Evolutionary conservation across 2,797 vertebrate genomes (phyloP).

Genomic region (Phataginus tricuspis): DNA sequence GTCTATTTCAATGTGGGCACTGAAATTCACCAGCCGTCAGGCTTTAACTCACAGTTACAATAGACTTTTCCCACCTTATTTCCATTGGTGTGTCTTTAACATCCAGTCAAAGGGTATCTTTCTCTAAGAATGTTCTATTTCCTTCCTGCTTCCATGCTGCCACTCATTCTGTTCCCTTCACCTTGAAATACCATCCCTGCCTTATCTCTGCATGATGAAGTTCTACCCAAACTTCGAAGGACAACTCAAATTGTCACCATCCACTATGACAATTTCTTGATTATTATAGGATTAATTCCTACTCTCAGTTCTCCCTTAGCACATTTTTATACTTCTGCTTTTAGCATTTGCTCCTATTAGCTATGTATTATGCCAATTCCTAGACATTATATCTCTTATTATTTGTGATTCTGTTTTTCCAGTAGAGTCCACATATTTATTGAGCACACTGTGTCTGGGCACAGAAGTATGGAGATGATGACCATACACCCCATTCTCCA

Average conservation of each 20-base stretch:
- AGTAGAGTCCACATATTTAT: not conserved
- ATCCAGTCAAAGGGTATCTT: not conserved
- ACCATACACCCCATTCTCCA: not conserved
- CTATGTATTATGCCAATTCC: not conserved
- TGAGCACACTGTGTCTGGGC: not conserved
- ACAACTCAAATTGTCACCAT: not conserved
- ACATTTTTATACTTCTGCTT: not conserved
- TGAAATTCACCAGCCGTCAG: not conserved
- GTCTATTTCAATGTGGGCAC: not conserved
- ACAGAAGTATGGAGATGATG: not conserved
- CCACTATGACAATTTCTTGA: not conserved
- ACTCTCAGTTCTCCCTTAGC: not conserved
- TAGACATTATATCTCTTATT: not conserved
- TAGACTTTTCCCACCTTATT: not conserved
- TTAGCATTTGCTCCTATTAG: not conserved
- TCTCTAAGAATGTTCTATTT: not conserved
- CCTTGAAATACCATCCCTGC: not conserved
- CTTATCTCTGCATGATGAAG: not conserved
- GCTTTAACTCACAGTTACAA: not conserved
- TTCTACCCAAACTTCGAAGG: not conserved
- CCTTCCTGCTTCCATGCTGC: not conserved
- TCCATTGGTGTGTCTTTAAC: not conserved
- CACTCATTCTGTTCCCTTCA: not conserved
- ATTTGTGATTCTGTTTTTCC: not conserved
- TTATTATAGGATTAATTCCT: not conserved